Conservation (phyloP, 1,140 invertebrate genomes). For the Drosophila lini region DNA sequence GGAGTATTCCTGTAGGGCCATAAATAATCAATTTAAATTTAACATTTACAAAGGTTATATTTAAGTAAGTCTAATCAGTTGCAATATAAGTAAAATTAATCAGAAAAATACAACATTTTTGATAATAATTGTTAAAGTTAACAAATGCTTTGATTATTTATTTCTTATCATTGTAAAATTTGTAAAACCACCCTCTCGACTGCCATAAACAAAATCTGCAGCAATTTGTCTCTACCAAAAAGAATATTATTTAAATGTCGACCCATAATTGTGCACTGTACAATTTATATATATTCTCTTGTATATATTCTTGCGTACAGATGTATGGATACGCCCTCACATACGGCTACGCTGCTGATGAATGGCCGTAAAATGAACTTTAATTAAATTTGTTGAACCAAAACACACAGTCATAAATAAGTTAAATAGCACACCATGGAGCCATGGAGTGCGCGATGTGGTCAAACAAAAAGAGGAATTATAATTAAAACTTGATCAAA, state of each 20-base stretch:
- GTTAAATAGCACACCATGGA: conserved; percentile 33
- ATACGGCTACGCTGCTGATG: conserved; percentile 33
- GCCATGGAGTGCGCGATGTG: conserved; percentile 43
- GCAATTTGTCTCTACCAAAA: conserved; percentile 51
- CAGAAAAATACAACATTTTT: too few relatives aligned
- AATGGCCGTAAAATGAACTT: conserved; percentile 65
- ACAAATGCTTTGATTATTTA: too few relatives aligned
- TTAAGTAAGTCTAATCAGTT: too few relatives aligned
- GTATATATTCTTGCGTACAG: background rate
- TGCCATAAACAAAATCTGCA: conserved; percentile 8
- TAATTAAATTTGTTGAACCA: conserved; percentile 67
- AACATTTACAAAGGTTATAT: background rate
- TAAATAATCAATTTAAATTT: background rate
- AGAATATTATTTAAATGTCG: conserved; percentile 58
- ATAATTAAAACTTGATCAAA: conserved; percentile 63
- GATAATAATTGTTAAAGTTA: too few relatives aligned
- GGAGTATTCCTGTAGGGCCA: conserved; percentile 7
- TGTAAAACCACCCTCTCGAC: background rate
- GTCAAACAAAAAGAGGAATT: conserved; percentile 34
- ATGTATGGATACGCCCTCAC: conserved; percentile 8
- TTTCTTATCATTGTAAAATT: background rate
- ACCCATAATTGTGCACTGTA: conserved; percentile 38
- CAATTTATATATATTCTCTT: background rate
- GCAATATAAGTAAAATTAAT: too few relatives aligned
- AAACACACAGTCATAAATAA: conserved; percentile 64